These are phyloP conservation scores for Eptatretus atami DNA, from an alignment of 2,797 vertebrate genomes.

Conservation along the genomic window DNA sequence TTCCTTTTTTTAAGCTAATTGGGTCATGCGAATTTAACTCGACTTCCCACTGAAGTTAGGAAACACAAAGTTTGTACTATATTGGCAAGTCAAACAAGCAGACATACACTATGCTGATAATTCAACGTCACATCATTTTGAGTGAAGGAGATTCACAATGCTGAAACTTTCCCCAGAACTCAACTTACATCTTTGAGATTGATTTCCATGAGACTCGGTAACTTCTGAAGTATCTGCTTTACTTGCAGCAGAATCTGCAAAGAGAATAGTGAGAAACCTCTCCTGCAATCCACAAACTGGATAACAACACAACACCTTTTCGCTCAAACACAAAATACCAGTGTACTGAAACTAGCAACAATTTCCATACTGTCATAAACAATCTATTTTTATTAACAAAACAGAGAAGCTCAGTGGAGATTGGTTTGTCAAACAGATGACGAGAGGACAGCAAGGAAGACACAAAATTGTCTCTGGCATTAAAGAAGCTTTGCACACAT, in stretches of 20 bases:
- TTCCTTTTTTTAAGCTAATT: no score
- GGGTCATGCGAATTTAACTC: no score
- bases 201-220: constrained; percentile 56
- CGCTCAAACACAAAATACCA: background rate
- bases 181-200: constrained; percentile 37
- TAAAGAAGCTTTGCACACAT: no score
- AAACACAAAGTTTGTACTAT: background rate
- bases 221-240: constrained; percentile 53
- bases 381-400: no score
- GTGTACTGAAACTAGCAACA: no score
- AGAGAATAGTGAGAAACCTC: background rate
- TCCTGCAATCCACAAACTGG: background rate
- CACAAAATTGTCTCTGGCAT: no score
- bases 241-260: constrained; percentile 59
- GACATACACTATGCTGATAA: background rate
- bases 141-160: no score
- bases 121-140: background rate
- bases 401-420: no score
- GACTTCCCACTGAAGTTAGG: no score
- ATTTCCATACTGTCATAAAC: no score
- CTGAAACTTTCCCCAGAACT: background rate
- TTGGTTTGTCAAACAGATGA: no score
- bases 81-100: background rate
- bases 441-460: no score
- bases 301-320: background rate